Conservation (phyloP, 2,113 vertebrate species). For the Tupaia chinensis region DNA sequence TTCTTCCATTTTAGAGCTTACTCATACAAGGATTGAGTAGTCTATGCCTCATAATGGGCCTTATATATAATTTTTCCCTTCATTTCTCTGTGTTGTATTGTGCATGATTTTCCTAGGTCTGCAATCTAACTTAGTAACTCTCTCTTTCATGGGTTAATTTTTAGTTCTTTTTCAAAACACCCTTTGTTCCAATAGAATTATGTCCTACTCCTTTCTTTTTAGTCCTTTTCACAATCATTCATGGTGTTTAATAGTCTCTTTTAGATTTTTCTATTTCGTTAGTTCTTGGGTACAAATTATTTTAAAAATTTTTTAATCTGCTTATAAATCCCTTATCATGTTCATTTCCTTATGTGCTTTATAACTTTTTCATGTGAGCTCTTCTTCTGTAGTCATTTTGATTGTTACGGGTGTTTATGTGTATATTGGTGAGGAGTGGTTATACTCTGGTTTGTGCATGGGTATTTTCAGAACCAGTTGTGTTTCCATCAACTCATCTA, state of each 20-base stretch:
- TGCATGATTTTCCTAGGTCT: background rate
- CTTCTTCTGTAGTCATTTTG: background rate
- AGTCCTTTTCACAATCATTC: background rate
- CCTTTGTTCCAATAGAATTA: background rate
- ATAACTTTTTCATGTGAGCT: background rate
- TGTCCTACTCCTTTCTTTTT: background rate
- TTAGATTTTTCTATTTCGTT: background rate
- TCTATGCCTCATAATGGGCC: background rate
- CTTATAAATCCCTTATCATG: background rate
- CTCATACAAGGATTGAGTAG: background rate
- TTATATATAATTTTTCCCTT: background rate
- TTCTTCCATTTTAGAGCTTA: background rate
- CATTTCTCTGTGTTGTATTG: background rate
- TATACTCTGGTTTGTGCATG: background rate
- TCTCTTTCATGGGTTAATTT: background rate
- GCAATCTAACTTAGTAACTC: background rate
- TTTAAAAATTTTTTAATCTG: background rate
- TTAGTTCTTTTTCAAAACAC: background rate
- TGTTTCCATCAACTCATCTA: background rate
- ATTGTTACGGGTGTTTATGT: background rate
- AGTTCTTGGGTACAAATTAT: background rate
- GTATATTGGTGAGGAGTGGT: accelerated
- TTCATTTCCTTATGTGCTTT: background rate
- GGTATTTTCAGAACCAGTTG: background rate
- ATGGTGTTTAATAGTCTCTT: background rate